A percentile compares a stretch with the other conserved stretches of the same genome.
Evolutionary conservation across 1,140 invertebrate genomes (phyloP).

Genomic region (Leptinotarsa defecta): DNA sequence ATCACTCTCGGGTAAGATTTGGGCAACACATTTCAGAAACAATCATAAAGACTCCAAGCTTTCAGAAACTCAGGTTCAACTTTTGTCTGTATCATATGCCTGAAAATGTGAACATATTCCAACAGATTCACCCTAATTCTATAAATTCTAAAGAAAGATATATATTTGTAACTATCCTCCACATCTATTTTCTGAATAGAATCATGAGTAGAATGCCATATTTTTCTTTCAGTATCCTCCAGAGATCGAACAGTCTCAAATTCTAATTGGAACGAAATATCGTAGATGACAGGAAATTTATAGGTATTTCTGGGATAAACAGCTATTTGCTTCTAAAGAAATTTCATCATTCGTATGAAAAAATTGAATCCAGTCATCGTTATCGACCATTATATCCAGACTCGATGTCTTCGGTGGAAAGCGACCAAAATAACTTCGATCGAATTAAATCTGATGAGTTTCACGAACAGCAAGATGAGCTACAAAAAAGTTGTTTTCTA

Average conservation of each 20-base stretch:
- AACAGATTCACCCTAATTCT: too few relatives aligned
- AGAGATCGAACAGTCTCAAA: neutral
- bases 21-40: too few relatives aligned
- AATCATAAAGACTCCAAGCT: too few relatives aligned
- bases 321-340: neutral
- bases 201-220: neutral
- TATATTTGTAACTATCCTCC: too few relatives aligned
- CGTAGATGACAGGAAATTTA: neutral
- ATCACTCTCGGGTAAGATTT: too few relatives aligned
- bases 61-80: too few relatives aligned
- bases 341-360: neutral
- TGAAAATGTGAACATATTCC: too few relatives aligned
- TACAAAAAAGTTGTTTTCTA: too few relatives aligned
- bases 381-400: neutral
- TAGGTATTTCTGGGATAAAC: neutral
- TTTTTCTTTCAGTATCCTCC: neutral
- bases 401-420: neutral
- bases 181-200: too few relatives aligned
- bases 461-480: too few relatives aligned
- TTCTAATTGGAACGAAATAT: neutral
- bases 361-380: neutral
- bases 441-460: neutral
- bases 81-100: too few relatives aligned
- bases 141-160: too few relatives aligned
- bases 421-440: neutral